Base-by-base conservation (phyloP, 2,113 vertebrate genomes). In the Gavia stellata region DNA sequence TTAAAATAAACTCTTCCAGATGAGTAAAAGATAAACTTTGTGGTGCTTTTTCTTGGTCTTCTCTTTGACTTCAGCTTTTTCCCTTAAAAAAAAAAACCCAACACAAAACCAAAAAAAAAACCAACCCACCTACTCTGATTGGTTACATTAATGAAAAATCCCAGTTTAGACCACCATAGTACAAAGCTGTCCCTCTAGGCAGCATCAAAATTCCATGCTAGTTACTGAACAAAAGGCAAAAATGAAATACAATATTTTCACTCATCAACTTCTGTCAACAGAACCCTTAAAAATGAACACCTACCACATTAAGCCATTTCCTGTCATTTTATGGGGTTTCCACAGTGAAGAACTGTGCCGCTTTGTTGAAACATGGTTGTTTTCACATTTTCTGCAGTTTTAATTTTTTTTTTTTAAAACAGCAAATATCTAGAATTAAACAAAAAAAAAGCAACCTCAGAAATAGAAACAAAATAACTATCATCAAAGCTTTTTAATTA, bases 1-100 rank as follows among this genome's bases (percentile, higher is more conserved):
- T 98, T 98, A 97, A 98, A 98, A 98, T 98, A 98, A 98, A 98
- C 98, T 98, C 97, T 98, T 99, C 98, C 98, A 99, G 98, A 98
- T 98, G 98, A 98, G 98, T 96, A 94, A 97, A 97, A 98, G 98
- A 98, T 98, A 98, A 98, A 98, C 98, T 98, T 89, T 86, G 94
- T 97, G 93, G 96, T 94, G 95, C 86, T 97, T 97, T 96, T 97
- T 97, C 96, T 98, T 94, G 87, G 88, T 95, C 90, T 97, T 97
- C 92, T 92, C 94, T 92, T 94, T 97, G 96, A 96, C 96, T 97
- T 93, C 33, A 59, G 87, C 75, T 93, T 95, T 93, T 82, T 83
- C 59, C 7, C 15, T 92, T 20, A 20, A 47, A 82, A 67, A 72
- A 61, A 86, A 74, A 61, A 96, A 49, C 0, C 6, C 19, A 40